Base-by-base conservation (phyloP, 2,113 vertebrate species). In the Gavialis gangeticus region DNA sequence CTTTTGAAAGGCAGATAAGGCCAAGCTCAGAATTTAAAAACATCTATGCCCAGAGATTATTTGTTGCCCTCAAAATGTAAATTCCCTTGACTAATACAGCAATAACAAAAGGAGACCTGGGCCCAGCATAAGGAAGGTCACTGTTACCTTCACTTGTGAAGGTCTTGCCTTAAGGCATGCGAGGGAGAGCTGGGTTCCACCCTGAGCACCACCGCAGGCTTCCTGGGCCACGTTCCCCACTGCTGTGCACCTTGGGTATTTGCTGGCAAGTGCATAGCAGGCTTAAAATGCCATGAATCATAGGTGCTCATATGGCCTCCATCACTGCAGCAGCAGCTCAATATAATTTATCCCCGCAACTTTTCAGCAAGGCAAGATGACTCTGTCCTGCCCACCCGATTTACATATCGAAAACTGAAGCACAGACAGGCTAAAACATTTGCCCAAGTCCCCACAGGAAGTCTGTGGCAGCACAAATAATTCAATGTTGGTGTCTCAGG, bases 1-100 rank as follows among this genome's bases (percentile, higher is more conserved):
- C 89, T 96, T 94, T 89, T 30, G 79, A 84, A 73, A 92, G 91
- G 95, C 91, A 96, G 97, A 98, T 98, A 98, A 97, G 90, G 88
- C 87, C 75, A 87, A 17, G 37, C 25, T 5, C 85, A 69, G 93
- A 89, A 66, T 58, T 54, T 34, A 84, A 85, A 86, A 87, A 96
- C 88, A 90, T 79, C 82, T 75, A 94, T 21, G 66, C 86, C 27
- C 73, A 66, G 88, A 85, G 62, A 89, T 89, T 95, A 87, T 94
- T 95, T 75, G 0, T 7, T 88, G 22, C 78, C 88, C 16, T 56
- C 27, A 60, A 88, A 89, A 78, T 3, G 17, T 9, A 85, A 85
- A 87, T 25, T 90, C 73, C 89, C 62, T 89, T 73, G 85, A 86
- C 90, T 92, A 89, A 34, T 46, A 56, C n/a, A 85, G 59, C 1